Evolutionary conservation across 2,113 vertebrate species (phyloP).

Genomic region (Tor tambroides): DNA sequence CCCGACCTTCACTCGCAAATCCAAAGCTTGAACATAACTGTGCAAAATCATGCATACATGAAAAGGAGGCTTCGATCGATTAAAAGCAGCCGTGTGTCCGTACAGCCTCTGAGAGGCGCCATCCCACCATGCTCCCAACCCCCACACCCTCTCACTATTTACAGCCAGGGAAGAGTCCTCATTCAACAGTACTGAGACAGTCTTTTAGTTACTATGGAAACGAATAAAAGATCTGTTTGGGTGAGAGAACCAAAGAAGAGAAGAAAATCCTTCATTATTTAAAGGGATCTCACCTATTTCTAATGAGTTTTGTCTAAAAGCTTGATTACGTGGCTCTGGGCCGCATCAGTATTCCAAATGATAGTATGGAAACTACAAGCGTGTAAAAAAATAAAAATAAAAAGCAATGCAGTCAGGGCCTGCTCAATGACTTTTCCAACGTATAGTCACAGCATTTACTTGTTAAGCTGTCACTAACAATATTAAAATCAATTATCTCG

Average conservation of each 20-base stretch:
- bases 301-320: constrained; percentile 63
- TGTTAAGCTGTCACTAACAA: constrained; percentile 13
- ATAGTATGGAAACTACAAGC: constrained; percentile 22
- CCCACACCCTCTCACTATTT: constrained; percentile 36
- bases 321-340: constrained; percentile 46
- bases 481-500: constrained; percentile 7
- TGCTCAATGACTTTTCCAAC: background rate
- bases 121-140: constrained; percentile 43
- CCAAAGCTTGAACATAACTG: background rate
- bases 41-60: background rate
- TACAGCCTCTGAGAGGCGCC: constrained; percentile 61
- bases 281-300: constrained; percentile 65
- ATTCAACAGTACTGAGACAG: constrained; percentile 62
- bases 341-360: constrained; percentile 49
- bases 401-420: background rate
- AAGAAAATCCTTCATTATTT: constrained; percentile 62
- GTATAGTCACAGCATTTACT: constrained; percentile 16
- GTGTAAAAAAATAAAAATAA: constrained; percentile 35
- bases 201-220: constrained; percentile 70
- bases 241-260: constrained; percentile 49
- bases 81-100: constrained; percentile 13
- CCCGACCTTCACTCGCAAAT: constrained; percentile 22
- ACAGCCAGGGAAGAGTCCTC: constrained; percentile 62
- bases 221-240: constrained; percentile 66
- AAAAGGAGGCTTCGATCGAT: background rate